These are phyloP conservation scores for Callocephalon fimbriatum DNA, from an alignment of 2,113 vertebrate genomes.

Conservation along the genomic window DNA sequence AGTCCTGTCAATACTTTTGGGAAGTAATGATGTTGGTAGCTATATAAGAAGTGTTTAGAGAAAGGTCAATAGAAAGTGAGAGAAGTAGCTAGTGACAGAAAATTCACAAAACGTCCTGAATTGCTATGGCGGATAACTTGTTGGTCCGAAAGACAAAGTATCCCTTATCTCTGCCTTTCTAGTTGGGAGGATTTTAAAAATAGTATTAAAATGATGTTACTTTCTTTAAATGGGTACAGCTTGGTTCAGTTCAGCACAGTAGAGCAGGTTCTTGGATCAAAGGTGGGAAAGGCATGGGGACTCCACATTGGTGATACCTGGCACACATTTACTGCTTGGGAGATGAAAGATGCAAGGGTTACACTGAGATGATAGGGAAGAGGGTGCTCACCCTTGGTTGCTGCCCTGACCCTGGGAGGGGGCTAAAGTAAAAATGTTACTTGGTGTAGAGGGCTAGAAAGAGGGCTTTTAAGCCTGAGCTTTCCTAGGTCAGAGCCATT, in stretches of 20 bases:
- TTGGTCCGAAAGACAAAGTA: background rate
- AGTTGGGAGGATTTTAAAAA: background rate
- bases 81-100: background rate
- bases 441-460: background rate
- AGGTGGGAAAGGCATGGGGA: background rate
- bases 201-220: background rate
- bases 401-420: background rate
- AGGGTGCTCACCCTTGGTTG: background rate
- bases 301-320: background rate
- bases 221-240: background rate
- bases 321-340: background rate
- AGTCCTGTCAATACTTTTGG: background rate
- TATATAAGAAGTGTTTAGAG: background rate
- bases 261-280: background rate
- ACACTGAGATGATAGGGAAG: background rate
- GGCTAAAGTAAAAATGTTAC: fast-evolving
- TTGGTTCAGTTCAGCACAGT: background rate
- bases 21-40: background rate
- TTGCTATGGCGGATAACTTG: background rate
- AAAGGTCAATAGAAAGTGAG: background rate
- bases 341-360: background rate
- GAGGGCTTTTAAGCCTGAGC: background rate
- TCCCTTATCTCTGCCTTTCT: too few relatives aligned
- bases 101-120: background rate
- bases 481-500: background rate